These are phyloP conservation scores for Acinonyx jubatus DNA, from an alignment of 2,113 vertebrate species.

Conservation along the genomic window DNA sequence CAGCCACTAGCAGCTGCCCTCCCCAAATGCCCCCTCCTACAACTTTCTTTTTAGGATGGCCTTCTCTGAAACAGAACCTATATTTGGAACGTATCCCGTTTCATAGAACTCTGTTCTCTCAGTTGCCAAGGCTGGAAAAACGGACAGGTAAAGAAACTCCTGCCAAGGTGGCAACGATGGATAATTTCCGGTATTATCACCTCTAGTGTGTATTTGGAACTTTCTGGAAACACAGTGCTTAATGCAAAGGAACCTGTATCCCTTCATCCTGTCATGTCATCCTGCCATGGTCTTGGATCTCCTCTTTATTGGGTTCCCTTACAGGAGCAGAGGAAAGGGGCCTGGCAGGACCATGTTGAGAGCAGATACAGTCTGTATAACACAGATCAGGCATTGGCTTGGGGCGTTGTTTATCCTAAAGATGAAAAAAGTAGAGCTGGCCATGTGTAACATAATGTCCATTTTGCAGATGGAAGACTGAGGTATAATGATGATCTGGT, in stretches of 20 bases:
- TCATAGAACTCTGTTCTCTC: background rate
- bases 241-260: background rate
- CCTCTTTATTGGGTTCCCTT: background rate
- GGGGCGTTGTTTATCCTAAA: background rate
- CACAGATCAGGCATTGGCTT: background rate
- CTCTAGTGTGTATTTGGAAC: background rate
- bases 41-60: conserved; percentile 31
- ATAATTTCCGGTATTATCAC: background rate
- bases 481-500: background rate
- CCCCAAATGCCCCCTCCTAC: background rate
- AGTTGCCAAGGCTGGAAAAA: background rate
- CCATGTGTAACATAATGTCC: background rate
- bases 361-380: background rate
- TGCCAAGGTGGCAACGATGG: background rate
- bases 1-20: conserved; percentile 38
- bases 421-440: background rate
- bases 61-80: conserved; percentile 34
- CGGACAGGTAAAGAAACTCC: background rate
- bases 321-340: background rate
- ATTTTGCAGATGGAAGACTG: background rate
- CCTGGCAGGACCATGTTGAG: background rate
- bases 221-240: background rate
- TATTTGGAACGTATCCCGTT: background rate
- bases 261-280: background rate
- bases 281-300: background rate